Evolutionary conservation across 2,888 invertebrate species (phyloP).

Genomic region (Dolomedes plantarius): DNA sequence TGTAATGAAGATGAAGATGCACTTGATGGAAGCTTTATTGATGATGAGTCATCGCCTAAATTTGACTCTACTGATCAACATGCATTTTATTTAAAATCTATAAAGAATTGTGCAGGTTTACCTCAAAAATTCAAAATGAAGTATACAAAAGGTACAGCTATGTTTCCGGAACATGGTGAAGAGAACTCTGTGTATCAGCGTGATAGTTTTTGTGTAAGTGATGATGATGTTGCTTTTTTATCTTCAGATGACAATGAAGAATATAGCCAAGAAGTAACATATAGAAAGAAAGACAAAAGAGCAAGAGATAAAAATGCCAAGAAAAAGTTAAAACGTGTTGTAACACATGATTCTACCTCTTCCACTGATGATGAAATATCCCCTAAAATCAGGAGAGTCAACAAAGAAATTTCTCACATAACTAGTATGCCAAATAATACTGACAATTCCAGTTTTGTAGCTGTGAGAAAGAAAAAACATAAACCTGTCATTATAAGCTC

Average conservation of each 20-base stretch:
- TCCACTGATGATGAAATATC: constrained; percentile 24
- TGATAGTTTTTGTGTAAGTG: constrained; percentile 65
- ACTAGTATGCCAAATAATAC: neutral
- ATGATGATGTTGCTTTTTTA: constrained; percentile 35
- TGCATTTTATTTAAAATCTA: constrained; percentile 50
- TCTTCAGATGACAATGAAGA: constrained; percentile 25
- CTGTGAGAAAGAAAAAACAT: neutral
- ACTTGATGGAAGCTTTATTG: constrained; percentile 63
- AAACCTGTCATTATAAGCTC: neutral
- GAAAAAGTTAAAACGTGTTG: constrained; percentile 49
- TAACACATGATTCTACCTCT: constrained; percentile 10
- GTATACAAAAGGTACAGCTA: too few relatives aligned
- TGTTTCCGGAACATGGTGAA: neutral
- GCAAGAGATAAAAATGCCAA: neutral
- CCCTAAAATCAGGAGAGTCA: neutral
- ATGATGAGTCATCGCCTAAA: constrained; percentile 29
- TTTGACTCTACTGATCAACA: constrained; percentile 24
- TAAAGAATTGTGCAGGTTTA: constrained; percentile 39
- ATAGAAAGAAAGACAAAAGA: neutral
- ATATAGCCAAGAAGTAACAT: neutral
- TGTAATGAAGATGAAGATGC: constrained; percentile 23
- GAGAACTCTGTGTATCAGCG: constrained; percentile 36
- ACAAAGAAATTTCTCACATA: neutral
- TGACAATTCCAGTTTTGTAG: neutral
- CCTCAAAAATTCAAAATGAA: constrained; percentile 52